Evolutionary conservation across 2,797 vertebrate genomes (phyloP), one percentile per base, ranked within the genome.

Genomic region (Helostoma temminkii): DNA sequence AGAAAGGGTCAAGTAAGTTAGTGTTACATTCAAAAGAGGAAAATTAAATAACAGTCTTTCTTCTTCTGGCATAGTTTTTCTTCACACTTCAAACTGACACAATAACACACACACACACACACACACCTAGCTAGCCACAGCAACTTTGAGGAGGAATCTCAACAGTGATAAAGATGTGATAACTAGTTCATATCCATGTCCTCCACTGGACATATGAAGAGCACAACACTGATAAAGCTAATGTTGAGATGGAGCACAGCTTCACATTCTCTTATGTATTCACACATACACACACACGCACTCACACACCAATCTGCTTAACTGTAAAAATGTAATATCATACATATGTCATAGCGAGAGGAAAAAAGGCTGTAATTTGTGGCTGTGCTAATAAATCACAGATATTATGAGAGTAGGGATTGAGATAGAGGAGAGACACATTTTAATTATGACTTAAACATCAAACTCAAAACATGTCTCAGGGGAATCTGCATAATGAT

Each of bases 381-480:
- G 48, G 75, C 42, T 59, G 71, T 11, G 80, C 81, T 88, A 89
- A 93, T 93, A 93, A 91, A 94, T 93, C 91, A 94, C 34, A 65
- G 78, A 88, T 85, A 74, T 84, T 87, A 87, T 82, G 82, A 89
- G 86, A 86, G 82, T 73, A 73, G 73, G 55, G 68, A 84, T 60
- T 71, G 79, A 85, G 85, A 90, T 78, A 56, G 74, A 80, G 73
- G 73, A 65, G 74, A 84, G 92, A 90, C 84, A 91, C 90, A 91
- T 94, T 94, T 93, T 93, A 94, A 94, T 94, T 94, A 93, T 86
- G 89, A 91, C 86, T 91, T 91, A 73, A 93, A 92, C 91, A 92
- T 91, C 87, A 84, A 85, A 92, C 90, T 88, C 83, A 74, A 69
- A 88, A 84, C 62, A 83, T 52, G 83, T 90, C 91, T 92, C 89